Evolutionary conservation across 2,888 invertebrate species (phyloP).

Genomic region (Melanostoma mellinum): DNA sequence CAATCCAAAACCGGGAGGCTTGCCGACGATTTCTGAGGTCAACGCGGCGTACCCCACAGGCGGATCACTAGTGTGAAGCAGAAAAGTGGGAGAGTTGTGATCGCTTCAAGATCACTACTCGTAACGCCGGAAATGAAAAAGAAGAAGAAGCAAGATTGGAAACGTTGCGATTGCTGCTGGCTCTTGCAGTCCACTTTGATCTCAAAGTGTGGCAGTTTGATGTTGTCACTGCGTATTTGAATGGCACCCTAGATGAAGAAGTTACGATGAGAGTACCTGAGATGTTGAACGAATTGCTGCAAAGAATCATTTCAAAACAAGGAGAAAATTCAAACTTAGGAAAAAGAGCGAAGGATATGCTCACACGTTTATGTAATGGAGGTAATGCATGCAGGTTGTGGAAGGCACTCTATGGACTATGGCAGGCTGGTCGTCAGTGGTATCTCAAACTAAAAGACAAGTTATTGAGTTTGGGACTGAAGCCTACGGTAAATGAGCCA

Average conservation of each 20-base stretch:
- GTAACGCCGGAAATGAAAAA: too few relatives aligned
- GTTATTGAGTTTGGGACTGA: conserved; percentile 45
- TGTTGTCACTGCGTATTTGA: conserved; percentile 56
- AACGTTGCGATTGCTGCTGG: conserved; percentile 52
- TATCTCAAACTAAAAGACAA: conserved; percentile 41
- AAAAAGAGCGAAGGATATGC: conserved; percentile 30
- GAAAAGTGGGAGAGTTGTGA: too few relatives aligned
- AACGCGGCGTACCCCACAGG: too few relatives aligned
- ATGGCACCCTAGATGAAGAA: conserved; percentile 44
- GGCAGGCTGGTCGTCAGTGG: conserved; percentile 44
- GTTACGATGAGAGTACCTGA: conserved; percentile 51
- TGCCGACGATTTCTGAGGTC: too few relatives aligned
- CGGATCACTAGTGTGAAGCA: too few relatives aligned
- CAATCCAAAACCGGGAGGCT: too few relatives aligned
- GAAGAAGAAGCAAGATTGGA: too few relatives aligned
- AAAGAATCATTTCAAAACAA: conserved; percentile 49
- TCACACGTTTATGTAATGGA: conserved; percentile 13
- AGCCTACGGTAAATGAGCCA: conserved; percentile 40
- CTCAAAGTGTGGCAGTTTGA: conserved; percentile 56
- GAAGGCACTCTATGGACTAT: conserved; percentile 52
- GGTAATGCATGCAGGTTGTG: conserved; percentile 52
- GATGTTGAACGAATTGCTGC: conserved; percentile 45
- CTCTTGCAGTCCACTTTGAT: conserved; percentile 44
- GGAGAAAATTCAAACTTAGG: conserved; percentile 15
- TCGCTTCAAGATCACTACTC: too few relatives aligned